These are phyloP conservation scores for Cyphomyrmex costatus DNA, from an alignment of 1,140 invertebrate species.

Conservation along the genomic window DNA sequence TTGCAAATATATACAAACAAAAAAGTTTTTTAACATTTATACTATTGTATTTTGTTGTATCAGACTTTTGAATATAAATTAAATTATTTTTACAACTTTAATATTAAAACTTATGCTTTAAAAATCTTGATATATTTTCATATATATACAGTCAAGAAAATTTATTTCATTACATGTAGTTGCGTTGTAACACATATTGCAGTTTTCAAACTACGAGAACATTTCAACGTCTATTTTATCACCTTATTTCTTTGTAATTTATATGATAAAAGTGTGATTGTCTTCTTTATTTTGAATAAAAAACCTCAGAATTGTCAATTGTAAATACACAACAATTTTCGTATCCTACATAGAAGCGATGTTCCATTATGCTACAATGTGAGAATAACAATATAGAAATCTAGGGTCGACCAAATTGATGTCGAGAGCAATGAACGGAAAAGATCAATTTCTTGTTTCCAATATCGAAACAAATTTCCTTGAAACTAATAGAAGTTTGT, in stretches of 20 bases:
- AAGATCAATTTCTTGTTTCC: constrained; percentile 24
- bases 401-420: not conserved
- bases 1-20: not conserved
- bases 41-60: not conserved
- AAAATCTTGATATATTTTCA: constrained; percentile 12
- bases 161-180: constrained; percentile 16
- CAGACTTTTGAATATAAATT: not conserved
- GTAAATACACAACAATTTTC: not conserved
- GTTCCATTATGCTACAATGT: not conserved
- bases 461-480: constrained; percentile 35
- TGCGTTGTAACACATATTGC: constrained; percentile 5
- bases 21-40: not conserved
- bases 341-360: not conserved
- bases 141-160: not conserved
- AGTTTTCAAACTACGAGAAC: not conserved
- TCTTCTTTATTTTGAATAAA: not conserved
- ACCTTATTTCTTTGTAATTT: constrained; percentile 13
- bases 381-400: not conserved
- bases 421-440: not conserved
- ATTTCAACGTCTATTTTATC: not conserved
- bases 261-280: constrained; percentile 10
- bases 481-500: constrained; percentile 24
- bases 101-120: not conserved
- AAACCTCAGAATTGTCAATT: not conserved
- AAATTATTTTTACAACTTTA: constrained; percentile 23